Evolutionary conservation across 2,797 vertebrate genomes (phyloP).

Genomic region (Chelon labrosus): DNA sequence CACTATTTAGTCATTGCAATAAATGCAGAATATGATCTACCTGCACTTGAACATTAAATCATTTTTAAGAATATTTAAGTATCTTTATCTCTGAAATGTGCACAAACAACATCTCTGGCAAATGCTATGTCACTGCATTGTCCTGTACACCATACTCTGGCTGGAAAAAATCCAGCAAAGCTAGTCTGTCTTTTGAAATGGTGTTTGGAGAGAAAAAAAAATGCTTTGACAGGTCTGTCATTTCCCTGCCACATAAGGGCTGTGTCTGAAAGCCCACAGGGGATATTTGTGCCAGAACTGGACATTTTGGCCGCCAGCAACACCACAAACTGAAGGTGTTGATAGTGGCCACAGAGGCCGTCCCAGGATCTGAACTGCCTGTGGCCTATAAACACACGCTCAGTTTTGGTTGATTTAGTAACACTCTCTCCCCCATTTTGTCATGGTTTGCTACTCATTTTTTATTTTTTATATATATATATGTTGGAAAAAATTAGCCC

Average conservation of each 20-base stretch:
- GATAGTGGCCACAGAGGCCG: conserved; percentile 38
- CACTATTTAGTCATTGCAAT: neutral
- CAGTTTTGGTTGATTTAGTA: conserved; percentile 1
- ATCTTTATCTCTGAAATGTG: neutral
- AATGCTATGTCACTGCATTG: neutral
- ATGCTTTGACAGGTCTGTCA: conserved; percentile 51
- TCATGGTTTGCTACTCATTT: no score
- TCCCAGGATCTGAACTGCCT: conserved; percentile 34
- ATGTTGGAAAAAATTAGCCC: neutral
- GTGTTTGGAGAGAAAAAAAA: conserved; percentile 37
- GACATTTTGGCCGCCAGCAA: conserved; percentile 50
- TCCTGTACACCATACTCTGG: neutral
- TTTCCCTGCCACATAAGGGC: conserved; percentile 62
- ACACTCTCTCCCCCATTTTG: neutral
- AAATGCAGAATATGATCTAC: neutral
- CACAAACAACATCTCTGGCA: neutral
- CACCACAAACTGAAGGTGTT: conserved; percentile 60
- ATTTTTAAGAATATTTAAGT: neutral
- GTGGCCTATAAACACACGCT: conserved; percentile 20
- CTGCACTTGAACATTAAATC: neutral
- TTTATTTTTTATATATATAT: neutral
- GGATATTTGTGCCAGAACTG: conserved; percentile 54
- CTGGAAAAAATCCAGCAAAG: conserved; percentile 14
- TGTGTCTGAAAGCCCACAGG: conserved; percentile 53
- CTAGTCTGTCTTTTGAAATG: conserved; percentile 43